These are phyloP conservation scores for Phalacrocorax carbo DNA, from an alignment of 2,113 vertebrate genomes.

Conservation along the genomic window DNA sequence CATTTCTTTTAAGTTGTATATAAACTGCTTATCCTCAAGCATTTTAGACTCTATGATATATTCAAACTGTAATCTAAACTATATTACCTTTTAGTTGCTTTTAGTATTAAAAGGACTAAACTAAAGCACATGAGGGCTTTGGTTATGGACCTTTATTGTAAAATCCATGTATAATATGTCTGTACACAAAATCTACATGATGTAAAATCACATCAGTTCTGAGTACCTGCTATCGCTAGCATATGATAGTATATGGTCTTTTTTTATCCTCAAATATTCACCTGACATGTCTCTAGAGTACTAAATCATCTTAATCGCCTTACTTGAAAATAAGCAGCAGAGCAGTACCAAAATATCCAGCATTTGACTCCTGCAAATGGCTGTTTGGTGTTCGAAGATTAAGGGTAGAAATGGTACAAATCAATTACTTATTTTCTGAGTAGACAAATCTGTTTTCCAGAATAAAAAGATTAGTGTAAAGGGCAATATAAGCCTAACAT, in stretches of 20 bases:
- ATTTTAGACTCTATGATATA: neutral
- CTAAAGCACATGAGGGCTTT: neutral
- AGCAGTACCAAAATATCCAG: neutral
- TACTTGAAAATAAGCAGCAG: neutral
- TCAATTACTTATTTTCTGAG: neutral
- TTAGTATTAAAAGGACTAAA: neutral
- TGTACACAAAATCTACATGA: neutral
- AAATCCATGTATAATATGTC: neutral
- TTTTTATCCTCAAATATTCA: neutral
- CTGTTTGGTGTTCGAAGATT: neutral
- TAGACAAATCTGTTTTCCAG: neutral
- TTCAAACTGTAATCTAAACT: neutral
- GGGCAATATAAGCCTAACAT: neutral
- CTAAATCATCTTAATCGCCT: neutral
- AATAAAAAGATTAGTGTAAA: neutral
- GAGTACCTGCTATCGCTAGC: neutral
- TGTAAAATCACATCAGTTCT: neutral
- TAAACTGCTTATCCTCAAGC: neutral
- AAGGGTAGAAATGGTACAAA: neutral
- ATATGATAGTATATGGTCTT: neutral
- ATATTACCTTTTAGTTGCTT: neutral
- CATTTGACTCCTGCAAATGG: neutral
- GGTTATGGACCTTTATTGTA: neutral
- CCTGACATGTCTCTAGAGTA: neutral
- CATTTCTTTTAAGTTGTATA: neutral